A percentile compares a stretch with the other conserved stretches of the same genome.
Conservation (phyloP, 2,797 vertebrate genomes). For the Cossypha heuglini region DNA sequence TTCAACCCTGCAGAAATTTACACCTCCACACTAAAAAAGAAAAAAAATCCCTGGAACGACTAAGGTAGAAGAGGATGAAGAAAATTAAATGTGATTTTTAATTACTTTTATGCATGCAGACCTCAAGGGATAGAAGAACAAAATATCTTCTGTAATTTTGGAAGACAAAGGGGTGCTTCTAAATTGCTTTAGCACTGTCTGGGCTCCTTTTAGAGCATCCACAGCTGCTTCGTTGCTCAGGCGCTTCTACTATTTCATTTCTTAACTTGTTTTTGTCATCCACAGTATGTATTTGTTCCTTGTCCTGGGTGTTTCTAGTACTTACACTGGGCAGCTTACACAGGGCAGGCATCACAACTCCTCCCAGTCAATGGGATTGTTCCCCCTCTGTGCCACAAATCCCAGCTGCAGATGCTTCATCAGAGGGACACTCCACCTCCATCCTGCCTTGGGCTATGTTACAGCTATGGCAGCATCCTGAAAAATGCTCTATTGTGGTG, state of each 20-base stretch:
- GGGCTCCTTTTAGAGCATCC: background rate
- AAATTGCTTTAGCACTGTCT: background rate
- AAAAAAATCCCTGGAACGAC: background rate
- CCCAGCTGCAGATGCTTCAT: background rate
- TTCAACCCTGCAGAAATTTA: background rate
- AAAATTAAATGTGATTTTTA: background rate
- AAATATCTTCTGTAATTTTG: background rate
- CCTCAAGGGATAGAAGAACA: background rate
- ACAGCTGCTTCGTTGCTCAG: background rate
- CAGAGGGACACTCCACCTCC: background rate
- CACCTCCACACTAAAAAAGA: background rate
- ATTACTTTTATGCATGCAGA: slow-evolving; percentile 4
- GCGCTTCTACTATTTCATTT: background rate
- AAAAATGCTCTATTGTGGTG: background rate
- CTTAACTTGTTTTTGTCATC: background rate
- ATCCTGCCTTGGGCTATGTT: background rate
- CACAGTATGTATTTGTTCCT: background rate
- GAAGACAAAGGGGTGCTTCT: background rate
- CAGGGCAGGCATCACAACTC: background rate
- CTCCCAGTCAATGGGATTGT: background rate
- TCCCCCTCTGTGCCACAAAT: background rate
- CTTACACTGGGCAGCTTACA: background rate
- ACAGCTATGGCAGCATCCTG: background rate
- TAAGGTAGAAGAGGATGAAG: background rate
- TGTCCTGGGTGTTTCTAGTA: background rate